Evolutionary conservation across 2,113 vertebrate species (phyloP).

Genomic region (Perognathus longimembris): DNA sequence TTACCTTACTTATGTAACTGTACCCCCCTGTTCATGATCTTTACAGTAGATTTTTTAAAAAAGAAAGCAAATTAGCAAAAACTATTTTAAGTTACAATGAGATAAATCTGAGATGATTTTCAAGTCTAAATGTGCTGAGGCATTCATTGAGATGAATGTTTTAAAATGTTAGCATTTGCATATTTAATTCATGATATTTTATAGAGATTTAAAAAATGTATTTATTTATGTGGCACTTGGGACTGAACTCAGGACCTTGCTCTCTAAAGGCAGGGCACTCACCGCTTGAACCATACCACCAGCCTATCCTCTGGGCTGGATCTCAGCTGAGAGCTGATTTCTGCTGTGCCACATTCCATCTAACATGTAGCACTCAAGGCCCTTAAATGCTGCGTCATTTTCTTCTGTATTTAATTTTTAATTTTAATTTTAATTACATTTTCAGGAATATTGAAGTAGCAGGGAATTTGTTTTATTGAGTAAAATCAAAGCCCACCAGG

Average conservation of each 20-base stretch:
- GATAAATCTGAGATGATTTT: constrained; percentile 39
- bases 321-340: neutral
- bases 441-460: constrained; percentile 17
- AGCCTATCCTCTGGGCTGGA: neutral
- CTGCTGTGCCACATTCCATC: neutral
- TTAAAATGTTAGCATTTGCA: neutral
- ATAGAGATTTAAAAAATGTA: constrained; percentile 11
- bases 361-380: neutral
- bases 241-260: too few relatives aligned
- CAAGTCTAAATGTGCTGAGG: neutral
- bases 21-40: too few relatives aligned
- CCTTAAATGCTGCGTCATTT: neutral
- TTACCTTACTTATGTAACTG: too few relatives aligned
- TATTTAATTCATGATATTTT: constrained; percentile 1
- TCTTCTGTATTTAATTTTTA: constrained; percentile 33
- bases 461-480: constrained; percentile 46
- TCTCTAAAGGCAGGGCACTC: too few relatives aligned
- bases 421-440: constrained; percentile 5
- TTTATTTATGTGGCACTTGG: neutral
- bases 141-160: neutral
- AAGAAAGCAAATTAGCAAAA: too few relatives aligned
- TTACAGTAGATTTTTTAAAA: too few relatives aligned
- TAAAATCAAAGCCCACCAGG: constrained; percentile 9
- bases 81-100: neutral
- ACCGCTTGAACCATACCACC: too few relatives aligned